phyloP scores from a whole-genome alignment of 2,797 vertebrate species.

The Hapalemur alaotrensis region DNA sequence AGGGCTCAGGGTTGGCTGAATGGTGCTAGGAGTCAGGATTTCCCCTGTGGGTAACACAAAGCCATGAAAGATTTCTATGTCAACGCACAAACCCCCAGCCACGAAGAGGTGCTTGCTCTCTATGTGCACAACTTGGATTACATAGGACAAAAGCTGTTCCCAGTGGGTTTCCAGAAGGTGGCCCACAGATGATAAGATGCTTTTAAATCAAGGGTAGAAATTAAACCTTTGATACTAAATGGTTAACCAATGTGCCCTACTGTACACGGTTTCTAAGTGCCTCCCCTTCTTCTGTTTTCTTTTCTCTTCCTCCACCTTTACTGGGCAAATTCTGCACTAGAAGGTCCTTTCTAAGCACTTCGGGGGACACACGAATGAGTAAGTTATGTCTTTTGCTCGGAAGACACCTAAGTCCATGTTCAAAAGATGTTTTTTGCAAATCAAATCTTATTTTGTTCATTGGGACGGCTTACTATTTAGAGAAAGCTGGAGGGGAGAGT shows the following conservation, averaged over 20 bases:
- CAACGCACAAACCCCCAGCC: neutral
- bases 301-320: neutral
- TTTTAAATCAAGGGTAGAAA: neutral
- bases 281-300: neutral
- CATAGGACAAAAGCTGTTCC: neutral
- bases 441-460: neutral
- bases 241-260: neutral
- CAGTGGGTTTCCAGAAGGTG: neutral
- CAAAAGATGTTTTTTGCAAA: neutral
- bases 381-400: neutral
- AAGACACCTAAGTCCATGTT: neutral
- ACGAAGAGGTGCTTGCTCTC: neutral
- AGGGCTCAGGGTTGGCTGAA: neutral
- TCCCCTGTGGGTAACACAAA: neutral
- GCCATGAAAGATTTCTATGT: neutral
- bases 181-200: neutral
- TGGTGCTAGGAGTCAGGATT: neutral
- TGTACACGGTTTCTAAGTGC: neutral
- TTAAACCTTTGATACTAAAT: neutral
- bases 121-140: neutral
- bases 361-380: neutral
- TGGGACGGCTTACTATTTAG: neutral
- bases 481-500: neutral
- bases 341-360: neutral
- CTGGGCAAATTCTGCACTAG: neutral